Evolutionary conservation across 2,888 invertebrate species (phyloP).

Genomic region (Ptilodon capucinus): DNA sequence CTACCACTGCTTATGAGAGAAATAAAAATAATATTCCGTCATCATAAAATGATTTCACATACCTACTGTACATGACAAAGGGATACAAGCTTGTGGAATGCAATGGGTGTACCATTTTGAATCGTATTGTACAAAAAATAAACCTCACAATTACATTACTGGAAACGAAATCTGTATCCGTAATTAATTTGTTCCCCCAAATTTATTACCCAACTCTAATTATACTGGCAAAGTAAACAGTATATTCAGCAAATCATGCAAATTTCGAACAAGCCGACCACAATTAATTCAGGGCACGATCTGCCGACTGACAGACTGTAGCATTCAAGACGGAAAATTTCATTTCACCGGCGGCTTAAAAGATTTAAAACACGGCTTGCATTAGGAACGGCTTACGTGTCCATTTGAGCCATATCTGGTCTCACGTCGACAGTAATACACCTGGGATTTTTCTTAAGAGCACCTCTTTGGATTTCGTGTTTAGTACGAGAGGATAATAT

Average conservation of each 20-base stretch:
- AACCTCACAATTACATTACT: background rate
- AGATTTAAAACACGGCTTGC: conserved; percentile 10
- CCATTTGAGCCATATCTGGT: background rate
- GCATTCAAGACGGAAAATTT: conserved; percentile 13
- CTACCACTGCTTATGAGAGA: too few relatives aligned
- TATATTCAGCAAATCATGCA: conserved; percentile 13
- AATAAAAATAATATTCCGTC: too few relatives aligned
- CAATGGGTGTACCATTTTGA: too few relatives aligned
- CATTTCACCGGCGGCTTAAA: conserved; percentile 9
- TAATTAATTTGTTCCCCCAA: conserved; percentile 2
- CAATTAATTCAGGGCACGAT: conserved; percentile 14
- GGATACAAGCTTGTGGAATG: too few relatives aligned
- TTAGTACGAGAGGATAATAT: too few relatives aligned
- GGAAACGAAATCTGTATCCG: background rate
- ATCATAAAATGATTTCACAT: too few relatives aligned
- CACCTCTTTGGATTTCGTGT: conserved; percentile 4
- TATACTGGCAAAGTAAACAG: conserved; percentile 4
- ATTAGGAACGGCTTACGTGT: conserved; percentile 11
- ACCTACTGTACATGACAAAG: too few relatives aligned
- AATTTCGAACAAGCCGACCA: conserved; percentile 6
- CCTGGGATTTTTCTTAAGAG: background rate
- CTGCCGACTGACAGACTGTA: conserved; percentile 1
- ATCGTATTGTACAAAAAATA: background rate
- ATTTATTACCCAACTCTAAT: conserved; percentile 2
- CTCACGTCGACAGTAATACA: background rate